phyloP scores from a whole-genome alignment of 1,140 invertebrate species.

The Drosophila prosaltans region DNA sequence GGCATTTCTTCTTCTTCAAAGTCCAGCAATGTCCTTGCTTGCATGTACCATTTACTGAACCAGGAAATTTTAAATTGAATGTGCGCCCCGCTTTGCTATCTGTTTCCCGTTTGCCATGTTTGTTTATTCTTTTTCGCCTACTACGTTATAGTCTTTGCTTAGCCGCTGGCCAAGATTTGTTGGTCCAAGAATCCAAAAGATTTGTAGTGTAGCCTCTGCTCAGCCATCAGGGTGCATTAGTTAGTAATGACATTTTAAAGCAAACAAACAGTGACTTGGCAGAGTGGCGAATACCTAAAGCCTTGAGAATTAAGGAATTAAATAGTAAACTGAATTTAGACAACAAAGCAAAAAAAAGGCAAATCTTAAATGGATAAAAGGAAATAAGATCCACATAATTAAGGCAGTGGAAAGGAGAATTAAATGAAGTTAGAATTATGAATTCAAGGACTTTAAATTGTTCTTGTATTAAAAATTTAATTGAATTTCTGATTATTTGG shows the following conservation, averaged over 20 bases:
- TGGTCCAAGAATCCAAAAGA: constrained; percentile 20
- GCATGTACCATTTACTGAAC: constrained; percentile 45
- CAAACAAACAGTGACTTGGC: neutral
- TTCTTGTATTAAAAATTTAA: too few relatives aligned
- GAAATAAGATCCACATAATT: neutral
- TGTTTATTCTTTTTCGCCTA: constrained; percentile 41
- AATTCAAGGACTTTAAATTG: too few relatives aligned
- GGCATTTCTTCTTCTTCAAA: constrained; percentile 49
- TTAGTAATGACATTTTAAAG: constrained; percentile 31
- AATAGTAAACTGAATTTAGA: neutral
- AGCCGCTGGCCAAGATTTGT: constrained; percentile 48
- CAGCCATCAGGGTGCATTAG: constrained; percentile 27
- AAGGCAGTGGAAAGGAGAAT: neutral
- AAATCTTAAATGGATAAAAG: neutral
- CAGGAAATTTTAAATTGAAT: constrained; percentile 78
- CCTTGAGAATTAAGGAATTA: constrained; percentile 1
- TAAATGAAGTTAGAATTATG: neutral
- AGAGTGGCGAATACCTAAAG: neutral
- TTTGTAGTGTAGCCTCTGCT: constrained; percentile 1
- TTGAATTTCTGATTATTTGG: too few relatives aligned
- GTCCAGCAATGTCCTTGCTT: constrained; percentile 19
- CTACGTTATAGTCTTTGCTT: constrained; percentile 23
- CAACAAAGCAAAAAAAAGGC: neutral
- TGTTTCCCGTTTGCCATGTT: constrained; percentile 26
- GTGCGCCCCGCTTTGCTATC: constrained; percentile 34